These are phyloP conservation scores for Xiphydria camelus DNA, from an alignment of 2,888 invertebrate species.

Conservation along the genomic window DNA sequence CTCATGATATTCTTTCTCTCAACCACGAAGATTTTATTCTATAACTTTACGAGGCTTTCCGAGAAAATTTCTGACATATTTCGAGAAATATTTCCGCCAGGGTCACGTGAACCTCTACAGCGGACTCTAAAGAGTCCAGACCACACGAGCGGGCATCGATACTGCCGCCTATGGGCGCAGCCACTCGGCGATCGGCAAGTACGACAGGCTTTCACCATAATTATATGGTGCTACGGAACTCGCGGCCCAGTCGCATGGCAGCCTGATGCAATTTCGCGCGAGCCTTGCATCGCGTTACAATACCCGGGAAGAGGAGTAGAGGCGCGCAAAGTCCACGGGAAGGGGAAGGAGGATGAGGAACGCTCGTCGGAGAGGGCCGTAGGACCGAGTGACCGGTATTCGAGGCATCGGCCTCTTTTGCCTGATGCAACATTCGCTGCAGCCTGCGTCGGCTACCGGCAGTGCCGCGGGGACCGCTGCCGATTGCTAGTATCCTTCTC, in stretches of 20 bases:
- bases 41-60: no score
- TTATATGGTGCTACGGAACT: slow-evolving; percentile 36
- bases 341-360: slow-evolving; percentile 8
- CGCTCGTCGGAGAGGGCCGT: slow-evolving; percentile 4
- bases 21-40: no score
- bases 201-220: slow-evolving; percentile 47
- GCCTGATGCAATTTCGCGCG: slow-evolving; percentile 44
- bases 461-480: no score
- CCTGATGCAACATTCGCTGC: not conserved
- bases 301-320: slow-evolving; percentile 19
- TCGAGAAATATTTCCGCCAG: no score
- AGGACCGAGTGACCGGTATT: not conserved
- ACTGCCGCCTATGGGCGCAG: slow-evolving; percentile 23
- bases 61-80: no score
- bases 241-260: slow-evolving; percentile 16
- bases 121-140: no score
- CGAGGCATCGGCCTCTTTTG: not conserved
- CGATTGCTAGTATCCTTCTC: no score
- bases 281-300: slow-evolving; percentile 42
- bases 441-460: no score
- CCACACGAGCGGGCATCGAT: no score
- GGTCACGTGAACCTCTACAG: no score
- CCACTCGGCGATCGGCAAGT: slow-evolving; percentile 1
- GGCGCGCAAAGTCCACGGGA: slow-evolving; percentile 3
- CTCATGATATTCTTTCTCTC: no score